Conservation (phyloP, 2,888 invertebrate genomes). For the Dryobota labecula region DNA sequence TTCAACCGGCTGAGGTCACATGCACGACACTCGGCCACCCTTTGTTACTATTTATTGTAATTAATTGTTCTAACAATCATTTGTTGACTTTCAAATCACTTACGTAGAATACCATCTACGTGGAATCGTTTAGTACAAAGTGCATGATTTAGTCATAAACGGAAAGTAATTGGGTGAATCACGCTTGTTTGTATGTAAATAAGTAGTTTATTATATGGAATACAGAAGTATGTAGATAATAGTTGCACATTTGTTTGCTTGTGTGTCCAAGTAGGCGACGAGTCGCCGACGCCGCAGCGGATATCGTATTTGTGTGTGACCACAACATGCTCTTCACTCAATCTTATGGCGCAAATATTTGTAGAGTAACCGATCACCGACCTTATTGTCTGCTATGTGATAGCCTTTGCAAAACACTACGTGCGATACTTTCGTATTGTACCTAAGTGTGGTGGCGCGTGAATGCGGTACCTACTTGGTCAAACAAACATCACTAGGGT, state of each 20-base stretch:
- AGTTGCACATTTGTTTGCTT: conserved; percentile 53
- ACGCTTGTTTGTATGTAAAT: conserved; percentile 55
- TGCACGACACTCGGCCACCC: conserved; percentile 47
- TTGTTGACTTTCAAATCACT: conserved; percentile 64
- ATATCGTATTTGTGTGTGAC: conserved; percentile 82
- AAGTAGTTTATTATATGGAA: conserved; percentile 25
- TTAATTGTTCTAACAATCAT: conserved; percentile 55
- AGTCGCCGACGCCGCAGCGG: conserved; percentile 60
- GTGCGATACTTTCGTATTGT: conserved; percentile 69
- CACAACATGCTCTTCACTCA: conserved; percentile 75
- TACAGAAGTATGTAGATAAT: conserved; percentile 30
- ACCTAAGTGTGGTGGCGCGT: conserved; percentile 39
- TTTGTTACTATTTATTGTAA: conserved; percentile 58
- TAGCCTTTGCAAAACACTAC: conserved; percentile 80
- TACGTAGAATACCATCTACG: conserved; percentile 46
- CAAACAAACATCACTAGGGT: conserved; percentile 50
- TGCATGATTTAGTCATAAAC: conserved; percentile 46
- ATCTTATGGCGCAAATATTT: conserved; percentile 84
- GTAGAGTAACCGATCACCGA: conserved; percentile 80
- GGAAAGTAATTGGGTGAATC: conserved; percentile 52
- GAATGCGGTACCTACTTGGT: conserved; percentile 26
- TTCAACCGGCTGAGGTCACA: conserved; percentile 44
- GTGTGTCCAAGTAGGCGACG: conserved; percentile 50
- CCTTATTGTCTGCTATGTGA: conserved; percentile 82
- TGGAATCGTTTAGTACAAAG: conserved; percentile 41